These are phyloP conservation scores for Acleris sparsana DNA, from an alignment of 2,888 invertebrate genomes.

Conservation along the genomic window DNA sequence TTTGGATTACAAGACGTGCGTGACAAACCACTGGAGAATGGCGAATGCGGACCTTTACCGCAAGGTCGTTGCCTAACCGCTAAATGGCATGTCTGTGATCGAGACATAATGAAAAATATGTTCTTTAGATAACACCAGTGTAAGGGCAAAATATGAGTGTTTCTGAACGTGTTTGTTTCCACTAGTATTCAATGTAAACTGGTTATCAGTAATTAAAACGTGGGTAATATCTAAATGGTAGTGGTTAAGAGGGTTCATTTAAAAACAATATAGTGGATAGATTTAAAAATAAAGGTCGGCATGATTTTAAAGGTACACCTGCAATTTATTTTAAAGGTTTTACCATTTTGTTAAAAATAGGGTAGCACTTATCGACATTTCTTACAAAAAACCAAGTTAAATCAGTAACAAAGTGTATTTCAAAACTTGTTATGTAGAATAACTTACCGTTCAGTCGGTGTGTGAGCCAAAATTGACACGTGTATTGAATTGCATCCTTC, in stretches of 20 bases:
- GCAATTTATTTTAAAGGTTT: no score
- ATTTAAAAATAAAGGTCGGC: no score
- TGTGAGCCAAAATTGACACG: slow-evolving; percentile 55
- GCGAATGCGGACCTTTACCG: slow-evolving; percentile 62
- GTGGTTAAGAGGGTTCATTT: no score
- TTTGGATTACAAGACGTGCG: slow-evolving; percentile 43
- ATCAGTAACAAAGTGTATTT: neutral
- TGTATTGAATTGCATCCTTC: slow-evolving; percentile 58
- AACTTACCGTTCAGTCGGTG: slow-evolving; percentile 44
- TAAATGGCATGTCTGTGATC: slow-evolving; percentile 22
- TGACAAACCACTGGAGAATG: slow-evolving; percentile 69
- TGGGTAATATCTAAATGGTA: no score
- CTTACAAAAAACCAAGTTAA: neutral
- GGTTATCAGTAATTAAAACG: no score
- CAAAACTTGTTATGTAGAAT: neutral
- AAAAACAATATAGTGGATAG: no score
- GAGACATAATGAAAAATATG: slow-evolving; percentile 12
- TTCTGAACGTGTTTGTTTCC: no score
- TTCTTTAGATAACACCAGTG: neutral
- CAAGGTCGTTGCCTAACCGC: slow-evolving; percentile 64
- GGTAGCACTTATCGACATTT: neutral
- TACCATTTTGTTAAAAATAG: neutral
- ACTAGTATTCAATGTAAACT: no score
- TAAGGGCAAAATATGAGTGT: neutral
- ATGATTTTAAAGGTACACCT: no score